Conservation (phyloP, 2,888 invertebrate species). For the Prosopocoilus inquinatus region DNA sequence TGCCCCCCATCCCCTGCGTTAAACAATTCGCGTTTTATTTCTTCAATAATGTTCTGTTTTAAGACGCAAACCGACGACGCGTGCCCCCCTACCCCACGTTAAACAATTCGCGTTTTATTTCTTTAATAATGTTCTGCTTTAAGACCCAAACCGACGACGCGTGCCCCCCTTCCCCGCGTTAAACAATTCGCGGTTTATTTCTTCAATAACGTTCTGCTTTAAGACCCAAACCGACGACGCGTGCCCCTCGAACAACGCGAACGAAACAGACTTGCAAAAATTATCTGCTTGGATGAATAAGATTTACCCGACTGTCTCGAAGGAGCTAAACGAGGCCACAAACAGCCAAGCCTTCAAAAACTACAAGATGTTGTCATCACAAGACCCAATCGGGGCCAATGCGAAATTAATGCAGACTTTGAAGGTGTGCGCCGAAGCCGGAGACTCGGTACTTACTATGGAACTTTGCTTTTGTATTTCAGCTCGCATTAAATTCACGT, state of each 20-base stretch:
- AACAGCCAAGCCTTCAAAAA: constrained; percentile 42
- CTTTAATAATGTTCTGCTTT: constrained; percentile 7
- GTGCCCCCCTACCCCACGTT: too few relatives aligned
- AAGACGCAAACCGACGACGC: constrained; percentile 51
- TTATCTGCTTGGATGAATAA: constrained; percentile 52
- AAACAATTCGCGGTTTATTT: background rate
- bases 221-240: constrained; percentile 51
- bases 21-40: background rate
- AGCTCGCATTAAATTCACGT: constrained; percentile 6
- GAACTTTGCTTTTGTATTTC: background rate
- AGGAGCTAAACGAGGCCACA: constrained; percentile 48
- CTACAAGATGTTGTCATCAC: constrained; percentile 24
- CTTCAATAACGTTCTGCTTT: constrained; percentile 8
- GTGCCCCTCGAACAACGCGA: constrained; percentile 17
- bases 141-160: constrained; percentile 51
- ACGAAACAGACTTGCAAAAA: constrained; percentile 48
- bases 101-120: background rate
- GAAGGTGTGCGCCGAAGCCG: constrained; percentile 23
- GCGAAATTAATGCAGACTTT: constrained; percentile 40
- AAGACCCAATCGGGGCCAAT: constrained; percentile 1
- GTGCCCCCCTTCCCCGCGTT: too few relatives aligned
- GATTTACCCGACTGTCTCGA: constrained; percentile 51
- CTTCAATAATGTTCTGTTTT: constrained; percentile 6
- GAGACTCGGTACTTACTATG: constrained; percentile 18
- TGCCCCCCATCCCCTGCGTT: too few relatives aligned